Conservation (phyloP, 2,888 invertebrate genomes). For the Omphaloscelis lunosa region DNA sequence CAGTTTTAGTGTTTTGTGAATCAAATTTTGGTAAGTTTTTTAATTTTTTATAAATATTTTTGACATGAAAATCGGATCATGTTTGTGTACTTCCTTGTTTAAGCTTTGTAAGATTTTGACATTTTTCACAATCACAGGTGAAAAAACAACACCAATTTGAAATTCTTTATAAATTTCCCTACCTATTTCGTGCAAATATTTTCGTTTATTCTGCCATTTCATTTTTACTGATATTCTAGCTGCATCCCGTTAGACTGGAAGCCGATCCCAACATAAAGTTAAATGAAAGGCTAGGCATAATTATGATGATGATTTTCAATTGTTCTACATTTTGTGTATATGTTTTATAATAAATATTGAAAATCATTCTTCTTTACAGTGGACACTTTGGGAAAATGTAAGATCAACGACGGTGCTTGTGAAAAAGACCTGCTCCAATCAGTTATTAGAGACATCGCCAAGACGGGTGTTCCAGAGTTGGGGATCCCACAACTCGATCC, state of each 20-base stretch:
- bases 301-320: neutral
- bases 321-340: neutral
- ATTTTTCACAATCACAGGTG: neutral
- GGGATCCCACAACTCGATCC: slow-evolving; percentile 75
- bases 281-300: neutral
- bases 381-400: slow-evolving; percentile 69
- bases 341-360: neutral
- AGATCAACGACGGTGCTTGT: slow-evolving; percentile 70
- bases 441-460: slow-evolving; percentile 60
- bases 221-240: neutral
- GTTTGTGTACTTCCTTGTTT: neutral
- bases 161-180: neutral
- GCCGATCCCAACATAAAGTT: neutral
- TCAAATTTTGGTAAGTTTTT: slow-evolving; percentile 52
- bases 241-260: neutral
- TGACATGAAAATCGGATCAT: neutral
- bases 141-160: neutral
- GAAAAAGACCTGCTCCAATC: slow-evolving; percentile 62
- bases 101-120: neutral
- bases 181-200: neutral
- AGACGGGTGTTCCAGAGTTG: slow-evolving; percentile 71
- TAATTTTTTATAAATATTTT: neutral
- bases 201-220: neutral
- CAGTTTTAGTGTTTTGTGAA: slow-evolving; percentile 47
- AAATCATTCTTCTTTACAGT: slow-evolving; percentile 48